Base-by-base conservation (phyloP, 2,113 vertebrate species). In the Thomomys bottae region DNA sequence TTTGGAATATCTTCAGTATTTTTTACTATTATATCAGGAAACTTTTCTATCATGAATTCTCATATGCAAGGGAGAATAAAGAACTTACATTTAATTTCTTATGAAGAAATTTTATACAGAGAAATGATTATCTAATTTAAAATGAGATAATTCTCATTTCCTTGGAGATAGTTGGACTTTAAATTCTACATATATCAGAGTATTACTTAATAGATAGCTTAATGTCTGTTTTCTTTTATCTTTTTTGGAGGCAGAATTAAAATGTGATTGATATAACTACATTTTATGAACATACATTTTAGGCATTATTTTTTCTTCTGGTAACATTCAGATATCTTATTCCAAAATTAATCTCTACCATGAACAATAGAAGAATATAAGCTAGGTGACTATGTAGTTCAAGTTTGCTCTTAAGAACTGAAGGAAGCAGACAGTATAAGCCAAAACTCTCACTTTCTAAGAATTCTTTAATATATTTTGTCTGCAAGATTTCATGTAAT, bases 11-110 rank as follows among this genome's bases (percentile, higher is more conserved):
- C 20, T 49, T 90, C 23, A 24, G 4, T 87, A 88, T 93, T 82
- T 90, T 90, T 93, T 30, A 82, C 12, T 59, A 59, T 67, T 84
- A 14, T 79, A 73, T 64, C 24, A 72, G 36, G 75, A 93, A 94
- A 91, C 45, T 1, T 30, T 0, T 87, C 36, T 76, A 61, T 59
- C 38, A 67, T 67, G 42, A 88, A 84, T 42, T 89, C 84, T 94
- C 61, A 86, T 71, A 59, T 18, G 81, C 54, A 84, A 89, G 63
- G 68, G 3, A 61, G 26, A 64, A 36, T 4, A 8, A 93, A 70
- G 4, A 81, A 40, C 14, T 92, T 88, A 78, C 54, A 49, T n/a
- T 75, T 57, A 89, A 38, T 63, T 81, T 84, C 18, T 85, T 77
- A 81, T 28, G 70, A 67, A 49, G n/a, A 77, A 90, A 79, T 8